A percentile compares a stretch with the other conserved stretches of the same genome.
phyloP scores from a whole-genome alignment of 2,113 vertebrate genomes.

The Galeopterus variegatus region DNA sequence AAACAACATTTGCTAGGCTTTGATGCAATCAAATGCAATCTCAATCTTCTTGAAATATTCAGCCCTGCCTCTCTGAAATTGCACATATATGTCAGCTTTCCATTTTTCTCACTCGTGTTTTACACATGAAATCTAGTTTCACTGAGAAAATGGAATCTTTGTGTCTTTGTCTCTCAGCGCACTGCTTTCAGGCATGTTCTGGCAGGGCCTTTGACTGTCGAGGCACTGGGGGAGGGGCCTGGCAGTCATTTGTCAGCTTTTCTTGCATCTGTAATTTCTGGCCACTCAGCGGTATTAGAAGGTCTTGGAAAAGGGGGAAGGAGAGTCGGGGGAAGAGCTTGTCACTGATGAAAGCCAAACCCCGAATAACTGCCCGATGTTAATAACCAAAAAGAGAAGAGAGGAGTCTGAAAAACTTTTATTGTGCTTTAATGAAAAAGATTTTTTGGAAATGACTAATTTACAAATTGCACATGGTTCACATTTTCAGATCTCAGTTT shows the following conservation, averaged over 20 bases:
- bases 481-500: slow-evolving; percentile 37
- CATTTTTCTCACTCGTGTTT: slow-evolving; percentile 82
- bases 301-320: slow-evolving; percentile 85
- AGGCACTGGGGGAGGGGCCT: slow-evolving; percentile 87
- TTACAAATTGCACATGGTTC: slow-evolving; percentile 63
- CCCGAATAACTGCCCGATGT: slow-evolving; percentile 76
- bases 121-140: slow-evolving; percentile 86
- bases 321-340: slow-evolving; percentile 47
- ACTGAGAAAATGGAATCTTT: slow-evolving; percentile 90
- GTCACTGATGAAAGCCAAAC: slow-evolving; percentile 84
- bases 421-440: slow-evolving; percentile 69
- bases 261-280: slow-evolving; percentile 91
- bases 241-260: slow-evolving; percentile 88
- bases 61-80: slow-evolving; percentile 74
- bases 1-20: slow-evolving; percentile 79
- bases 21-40: slow-evolving; percentile 79
- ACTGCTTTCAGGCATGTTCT: slow-evolving; percentile 92
- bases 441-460: slow-evolving; percentile 74
- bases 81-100: slow-evolving; percentile 69
- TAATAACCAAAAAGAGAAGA: slow-evolving; percentile 70
- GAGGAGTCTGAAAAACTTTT: slow-evolving; percentile 59
- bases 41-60: slow-evolving; percentile 74
- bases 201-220: slow-evolving; percentile 89
- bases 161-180: slow-evolving; percentile 94
- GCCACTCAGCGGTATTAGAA: slow-evolving; percentile 90